phyloP scores from a whole-genome alignment of 1,140 invertebrate species.

The Argopecten irradians region DNA sequence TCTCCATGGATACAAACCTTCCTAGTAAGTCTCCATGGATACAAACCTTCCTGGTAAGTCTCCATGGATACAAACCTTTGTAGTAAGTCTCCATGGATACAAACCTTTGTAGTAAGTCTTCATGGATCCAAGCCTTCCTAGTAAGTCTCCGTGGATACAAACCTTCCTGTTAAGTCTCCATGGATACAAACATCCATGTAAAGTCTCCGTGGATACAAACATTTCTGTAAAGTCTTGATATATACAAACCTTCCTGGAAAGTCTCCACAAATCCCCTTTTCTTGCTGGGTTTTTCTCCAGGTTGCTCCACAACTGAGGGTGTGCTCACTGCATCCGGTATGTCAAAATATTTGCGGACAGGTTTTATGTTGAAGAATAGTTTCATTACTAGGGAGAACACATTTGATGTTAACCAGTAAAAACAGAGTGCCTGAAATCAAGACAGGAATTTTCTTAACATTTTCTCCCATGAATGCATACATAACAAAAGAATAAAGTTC shows the following conservation, averaged over 20 bases:
- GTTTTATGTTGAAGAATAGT: conserved; percentile 85
- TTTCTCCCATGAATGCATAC: neutral
- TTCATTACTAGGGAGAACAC: conserved; percentile 92
- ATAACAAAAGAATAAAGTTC: neutral
- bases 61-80: no score
- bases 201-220: no score
- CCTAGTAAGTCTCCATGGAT: no score
- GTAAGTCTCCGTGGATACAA: no score
- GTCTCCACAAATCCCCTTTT: conserved; percentile 88
- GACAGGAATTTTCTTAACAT: neutral
- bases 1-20: no score
- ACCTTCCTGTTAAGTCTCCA: no score
- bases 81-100: no score
- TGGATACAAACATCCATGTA: no score
- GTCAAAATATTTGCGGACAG: conserved; percentile 86
- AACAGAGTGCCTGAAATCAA: conserved; percentile 85
- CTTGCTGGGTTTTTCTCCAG: conserved; percentile 80
- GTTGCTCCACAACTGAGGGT: conserved; percentile 69
- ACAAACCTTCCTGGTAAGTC: no score
- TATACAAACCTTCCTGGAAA: conserved; percentile 88
- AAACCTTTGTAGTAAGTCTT: no score
- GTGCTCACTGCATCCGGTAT: conserved; percentile 83
- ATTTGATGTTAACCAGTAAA: conserved; percentile 94
- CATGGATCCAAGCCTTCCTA: no score
- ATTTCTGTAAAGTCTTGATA: no score